Evolutionary conservation across 2,113 vertebrate species (phyloP).

Genomic region (Notarius quadriscutis): DNA sequence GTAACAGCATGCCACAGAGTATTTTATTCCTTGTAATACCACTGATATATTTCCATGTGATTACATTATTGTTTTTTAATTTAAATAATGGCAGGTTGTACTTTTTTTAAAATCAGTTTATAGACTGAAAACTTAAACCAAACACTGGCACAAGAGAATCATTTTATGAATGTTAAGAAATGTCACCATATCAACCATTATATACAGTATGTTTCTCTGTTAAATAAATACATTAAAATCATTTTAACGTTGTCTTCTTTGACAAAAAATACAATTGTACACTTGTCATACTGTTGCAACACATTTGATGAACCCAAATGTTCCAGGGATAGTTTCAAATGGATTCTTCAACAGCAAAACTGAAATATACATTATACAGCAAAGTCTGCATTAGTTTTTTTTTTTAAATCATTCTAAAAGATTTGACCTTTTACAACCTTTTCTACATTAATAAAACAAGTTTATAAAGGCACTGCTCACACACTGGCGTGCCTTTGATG

Average conservation of each 20-base stretch:
- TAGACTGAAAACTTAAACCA: not conserved
- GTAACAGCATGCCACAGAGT: not conserved
- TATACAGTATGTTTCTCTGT: not conserved
- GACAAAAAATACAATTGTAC: not conserved
- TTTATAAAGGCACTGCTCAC: slow-evolving; percentile 61
- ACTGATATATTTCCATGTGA: too few relatives aligned
- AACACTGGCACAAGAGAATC: not conserved
- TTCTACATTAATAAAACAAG: slow-evolving; percentile 69
- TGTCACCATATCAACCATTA: not conserved
- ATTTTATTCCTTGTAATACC: too few relatives aligned
- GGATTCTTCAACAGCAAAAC: not conserved
- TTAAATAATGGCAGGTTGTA: too few relatives aligned
- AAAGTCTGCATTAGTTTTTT: not conserved
- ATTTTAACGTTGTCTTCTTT: not conserved
- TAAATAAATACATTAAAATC: not conserved
- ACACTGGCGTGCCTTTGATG: slow-evolving; percentile 67
- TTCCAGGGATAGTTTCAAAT: not conserved
- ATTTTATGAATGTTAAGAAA: not conserved
- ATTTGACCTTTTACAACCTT: slow-evolving; percentile 63
- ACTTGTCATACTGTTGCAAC: not conserved
- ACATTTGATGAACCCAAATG: not conserved
- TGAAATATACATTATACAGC: not conserved
- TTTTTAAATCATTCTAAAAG: not conserved
- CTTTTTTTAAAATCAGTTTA: not conserved
- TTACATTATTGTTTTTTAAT: too few relatives aligned